Conservation (phyloP, 1,140 invertebrate genomes). For the Kradibia gibbosae region DNA sequence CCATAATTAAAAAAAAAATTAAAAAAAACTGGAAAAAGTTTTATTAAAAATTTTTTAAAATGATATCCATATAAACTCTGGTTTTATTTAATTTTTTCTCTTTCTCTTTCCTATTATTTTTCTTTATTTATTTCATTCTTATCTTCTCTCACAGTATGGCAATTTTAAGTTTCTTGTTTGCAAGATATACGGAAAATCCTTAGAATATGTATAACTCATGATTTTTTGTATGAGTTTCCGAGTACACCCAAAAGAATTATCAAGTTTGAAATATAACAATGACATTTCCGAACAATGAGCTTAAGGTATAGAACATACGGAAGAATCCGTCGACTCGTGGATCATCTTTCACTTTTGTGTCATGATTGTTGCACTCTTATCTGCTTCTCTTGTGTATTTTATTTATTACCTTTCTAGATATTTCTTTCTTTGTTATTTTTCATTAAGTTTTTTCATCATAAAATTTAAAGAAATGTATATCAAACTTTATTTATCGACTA, state of each 20-base stretch:
- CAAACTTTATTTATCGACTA: background rate
- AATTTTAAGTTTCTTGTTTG: background rate
- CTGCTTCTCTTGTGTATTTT: background rate
- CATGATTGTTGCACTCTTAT: background rate
- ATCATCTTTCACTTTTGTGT: background rate
- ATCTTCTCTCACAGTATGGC: background rate
- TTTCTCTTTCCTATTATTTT: background rate
- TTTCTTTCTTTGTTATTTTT: no score
- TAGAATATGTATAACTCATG: background rate
- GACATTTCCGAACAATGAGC: slow-evolving; percentile 11
- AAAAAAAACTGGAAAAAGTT: no score
- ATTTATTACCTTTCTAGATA: background rate
- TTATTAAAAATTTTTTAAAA: no score
- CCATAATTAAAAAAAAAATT: no score
- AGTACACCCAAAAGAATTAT: background rate
- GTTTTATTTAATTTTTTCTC: no score
- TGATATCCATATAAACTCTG: no score
- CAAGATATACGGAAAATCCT: background rate
- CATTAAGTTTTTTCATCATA: background rate
- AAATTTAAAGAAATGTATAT: background rate
- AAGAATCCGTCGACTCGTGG: slow-evolving; percentile 3
- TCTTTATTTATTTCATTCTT: background rate
- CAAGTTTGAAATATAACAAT: slow-evolving; percentile 21
- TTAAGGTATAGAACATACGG: slow-evolving; percentile 1
- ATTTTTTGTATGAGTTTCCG: background rate